Evolutionary conservation across 2,113 vertebrate genomes (phyloP).

Genomic region (Nannobrachium achirus): DNA sequence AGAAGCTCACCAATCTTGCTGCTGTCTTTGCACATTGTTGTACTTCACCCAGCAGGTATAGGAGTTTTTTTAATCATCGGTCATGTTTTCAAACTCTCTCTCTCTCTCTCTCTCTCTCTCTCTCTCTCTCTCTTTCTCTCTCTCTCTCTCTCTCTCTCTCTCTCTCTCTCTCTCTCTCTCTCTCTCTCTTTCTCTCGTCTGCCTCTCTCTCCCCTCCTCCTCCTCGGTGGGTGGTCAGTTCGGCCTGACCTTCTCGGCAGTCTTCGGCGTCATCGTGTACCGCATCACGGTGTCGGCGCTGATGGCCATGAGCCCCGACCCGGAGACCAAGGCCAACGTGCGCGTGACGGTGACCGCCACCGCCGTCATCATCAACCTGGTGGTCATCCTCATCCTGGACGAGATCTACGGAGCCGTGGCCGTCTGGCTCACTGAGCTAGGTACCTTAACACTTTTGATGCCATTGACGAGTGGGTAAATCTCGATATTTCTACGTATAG

Average conservation of each 20-base stretch:
- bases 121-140: not conserved
- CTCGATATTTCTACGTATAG: too few relatives aligned
- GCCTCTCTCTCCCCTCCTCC: not conserved
- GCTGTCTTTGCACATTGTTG: too few relatives aligned
- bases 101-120: not conserved
- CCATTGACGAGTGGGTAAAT: too few relatives aligned
- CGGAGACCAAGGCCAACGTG: slow-evolving; percentile 86
- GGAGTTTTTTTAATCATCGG: too few relatives aligned
- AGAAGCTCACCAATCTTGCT: too few relatives aligned
- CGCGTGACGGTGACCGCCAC: slow-evolving; percentile 92
- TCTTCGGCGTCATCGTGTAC: slow-evolving; percentile 94
- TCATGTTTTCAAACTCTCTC: too few relatives aligned
- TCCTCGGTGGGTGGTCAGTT: too few relatives aligned
- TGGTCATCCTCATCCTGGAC: slow-evolving; percentile 95
- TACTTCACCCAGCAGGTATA: too few relatives aligned
- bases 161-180: not conserved
- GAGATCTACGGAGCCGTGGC: slow-evolving; percentile 95
- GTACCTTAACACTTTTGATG: too few relatives aligned
- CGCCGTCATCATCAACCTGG: slow-evolving; percentile 94
- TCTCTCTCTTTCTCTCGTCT: not conserved
- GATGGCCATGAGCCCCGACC: slow-evolving; percentile 88
- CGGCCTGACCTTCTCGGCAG: slow-evolving; percentile 89
- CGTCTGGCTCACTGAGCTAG: slow-evolving; percentile 94
- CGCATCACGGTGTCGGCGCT: slow-evolving; percentile 89
- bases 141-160: not conserved